Base-by-base conservation (phyloP, 2,888 invertebrate genomes). In the Erebia epiphron region DNA sequence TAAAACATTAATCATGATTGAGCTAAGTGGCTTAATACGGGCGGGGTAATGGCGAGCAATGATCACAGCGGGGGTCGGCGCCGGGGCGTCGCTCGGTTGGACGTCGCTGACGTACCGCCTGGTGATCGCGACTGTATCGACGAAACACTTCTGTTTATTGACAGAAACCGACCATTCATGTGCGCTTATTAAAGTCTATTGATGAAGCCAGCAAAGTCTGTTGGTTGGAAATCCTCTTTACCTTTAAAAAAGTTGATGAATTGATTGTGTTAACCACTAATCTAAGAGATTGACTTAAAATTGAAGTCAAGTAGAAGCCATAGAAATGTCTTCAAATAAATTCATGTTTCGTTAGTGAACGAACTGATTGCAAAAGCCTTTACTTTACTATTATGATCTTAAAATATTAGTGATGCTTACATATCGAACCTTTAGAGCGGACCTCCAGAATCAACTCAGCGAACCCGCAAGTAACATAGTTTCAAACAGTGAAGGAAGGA, bases 1-100 rank as follows among this genome's bases (percentile, higher is more conserved):
- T 89, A 87, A 87, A 92, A 90, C 93, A 93, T 93, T 93, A 94
- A 94, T 94, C 94, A 94, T 93, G 93, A 93, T 92, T 91, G 92
- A 93, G 89, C 93, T 93, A 92, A 93, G 94, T 94, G 94, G 93
- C 92, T 93, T 90, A 93, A 93, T 93, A 93, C 90, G 87, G 88
- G 89, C 86, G 88, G 92, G 89, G 90, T 92, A 91, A 92, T 91
- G 90, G 88, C 88, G 85, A 86, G 91, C 91, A 88, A 91, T 92
- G 92, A 91, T 90, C 91, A 87, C 86, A 86, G 83, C 84, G 87
- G 93, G 91, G 91, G 90, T 89, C 92, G 92, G 90, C 92, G 92
- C 80, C 79, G 80, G 80, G 87, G 80, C 87, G 90, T 86, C 83
- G 89, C 77, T 86, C 83, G 81, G 87, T 87, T 83, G 84, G 88